A percentile compares a stretch with the other conserved stretches of the same genome.
phyloP scores from a whole-genome alignment of 2,113 vertebrate genomes.

The Seriola aureovittata region DNA sequence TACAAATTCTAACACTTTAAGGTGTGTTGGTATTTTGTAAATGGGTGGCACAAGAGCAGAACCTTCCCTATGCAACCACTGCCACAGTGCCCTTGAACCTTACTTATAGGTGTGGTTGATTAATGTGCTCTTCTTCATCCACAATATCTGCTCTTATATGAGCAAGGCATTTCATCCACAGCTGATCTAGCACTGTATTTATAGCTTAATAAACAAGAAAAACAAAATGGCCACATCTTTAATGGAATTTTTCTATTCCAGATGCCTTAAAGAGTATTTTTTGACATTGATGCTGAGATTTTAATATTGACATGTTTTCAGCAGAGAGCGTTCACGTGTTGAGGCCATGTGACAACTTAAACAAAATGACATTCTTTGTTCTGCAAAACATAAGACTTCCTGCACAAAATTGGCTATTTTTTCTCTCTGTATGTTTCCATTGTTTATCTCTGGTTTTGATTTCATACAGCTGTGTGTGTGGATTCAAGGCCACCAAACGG shows the following conservation, averaged over 20 bases:
- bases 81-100: neutral
- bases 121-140: neutral
- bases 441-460: constrained; percentile 52
- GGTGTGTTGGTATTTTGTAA: neutral
- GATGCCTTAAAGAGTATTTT: neutral
- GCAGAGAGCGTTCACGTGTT: neutral
- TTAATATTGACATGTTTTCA: constrained; percentile 12
- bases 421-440: constrained; percentile 34
- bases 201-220: neutral
- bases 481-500: constrained; percentile 22
- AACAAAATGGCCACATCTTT: neutral
- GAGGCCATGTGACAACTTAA: neutral
- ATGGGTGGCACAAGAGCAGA: neutral
- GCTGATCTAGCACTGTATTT: neutral
- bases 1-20: too few relatives aligned
- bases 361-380: neutral
- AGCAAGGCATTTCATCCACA: neutral
- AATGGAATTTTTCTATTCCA: neutral
- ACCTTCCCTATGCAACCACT: too few relatives aligned
- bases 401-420: constrained; percentile 5
- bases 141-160: neutral
- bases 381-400: neutral
- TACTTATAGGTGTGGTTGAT: neutral
- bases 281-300: neutral
- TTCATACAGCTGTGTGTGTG: constrained; percentile 43